These are phyloP conservation scores for Eilema sororculum DNA, from an alignment of 2,888 invertebrate species.

Conservation along the genomic window DNA sequence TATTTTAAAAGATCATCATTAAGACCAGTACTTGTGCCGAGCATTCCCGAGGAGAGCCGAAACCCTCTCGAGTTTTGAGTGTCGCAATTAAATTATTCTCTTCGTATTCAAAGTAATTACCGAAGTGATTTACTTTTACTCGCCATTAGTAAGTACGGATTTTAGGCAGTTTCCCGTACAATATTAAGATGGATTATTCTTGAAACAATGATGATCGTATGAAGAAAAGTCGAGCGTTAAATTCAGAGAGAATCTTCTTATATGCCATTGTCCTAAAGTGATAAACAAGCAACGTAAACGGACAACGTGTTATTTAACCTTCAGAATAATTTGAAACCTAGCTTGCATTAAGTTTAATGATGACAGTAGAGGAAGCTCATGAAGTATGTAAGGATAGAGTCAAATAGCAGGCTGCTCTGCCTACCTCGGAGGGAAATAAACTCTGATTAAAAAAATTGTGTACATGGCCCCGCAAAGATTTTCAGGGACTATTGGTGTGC, in stretches of 20 bases:
- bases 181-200: slow-evolving; percentile 21
- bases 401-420: too few relatives aligned
- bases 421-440: too few relatives aligned
- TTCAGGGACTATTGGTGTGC: too few relatives aligned
- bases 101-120: slow-evolving; percentile 68
- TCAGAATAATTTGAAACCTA: too few relatives aligned
- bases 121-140: slow-evolving; percentile 62
- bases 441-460: too few relatives aligned
- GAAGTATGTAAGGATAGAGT: too few relatives aligned
- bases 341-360: too few relatives aligned
- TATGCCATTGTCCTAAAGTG: too few relatives aligned
- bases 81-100: slow-evolving; percentile 73
- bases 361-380: too few relatives aligned
- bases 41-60: slow-evolving; percentile 52
- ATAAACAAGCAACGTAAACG: too few relatives aligned
- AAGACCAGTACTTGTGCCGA: slow-evolving; percentile 52
- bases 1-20: slow-evolving; percentile 36
- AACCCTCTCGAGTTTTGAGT: slow-evolving; percentile 60
- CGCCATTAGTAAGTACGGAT: slow-evolving; percentile 22
- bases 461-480: too few relatives aligned
- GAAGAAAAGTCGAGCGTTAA: not conserved
- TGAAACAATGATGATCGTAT: slow-evolving; percentile 6
- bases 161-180: slow-evolving; percentile 23
- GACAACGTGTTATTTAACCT: too few relatives aligned
- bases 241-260: not conserved